Evolutionary conservation across 1,140 invertebrate genomes (phyloP), one percentile per base, ranked within the genome.

Genomic region (Protaetia brevitarsis): DNA sequence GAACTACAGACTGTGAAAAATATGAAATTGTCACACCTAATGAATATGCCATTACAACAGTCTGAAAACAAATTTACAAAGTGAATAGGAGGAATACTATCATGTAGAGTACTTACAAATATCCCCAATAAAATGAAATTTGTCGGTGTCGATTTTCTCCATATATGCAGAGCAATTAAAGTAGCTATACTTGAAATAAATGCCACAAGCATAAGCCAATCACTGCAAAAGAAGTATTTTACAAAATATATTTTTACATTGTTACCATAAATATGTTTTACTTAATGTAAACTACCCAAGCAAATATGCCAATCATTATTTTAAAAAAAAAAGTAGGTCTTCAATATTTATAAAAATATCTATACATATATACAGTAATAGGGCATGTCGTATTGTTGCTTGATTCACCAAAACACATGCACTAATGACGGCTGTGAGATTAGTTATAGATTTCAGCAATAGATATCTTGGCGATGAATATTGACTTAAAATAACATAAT

Each of bases 1-100:
- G 76, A 0, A 94, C 91, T 28, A 89, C 79, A 7, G 79, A 73
- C 21, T 86, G 83, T 65, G 91, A 85, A 78, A 86, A 93, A 76
- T 88, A 88, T 4, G 90, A 89, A 2, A 92, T 88, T 23, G 92
- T 77, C 16, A 90, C 86, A 56, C 89, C 90, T 64, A 93, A 79
- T 8, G 87, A 86, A 73, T 88, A 89, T 0, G 90, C 85, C 79
- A 90, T 85, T 26, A 89, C 82, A 27, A 87, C 72, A 21, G 90
- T 93, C 89, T 92, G 78, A 45, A 64, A 85, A 86, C 75, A 67
- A 63, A 72, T 41, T 41, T 2, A 26, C n/a, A 5, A 63, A 51
- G 58, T 57, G 34, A 16, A 63, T 60, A 23, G 11, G 3, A 28
- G 3, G 21, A 10, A 61, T 37, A 57, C 61, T 30, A 61, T 60